Percentiles rank a stretch among this genome's conserved stretches.
Conservation (phyloP, 2,113 vertebrate genomes). For the Notechis scutatus region DNA sequence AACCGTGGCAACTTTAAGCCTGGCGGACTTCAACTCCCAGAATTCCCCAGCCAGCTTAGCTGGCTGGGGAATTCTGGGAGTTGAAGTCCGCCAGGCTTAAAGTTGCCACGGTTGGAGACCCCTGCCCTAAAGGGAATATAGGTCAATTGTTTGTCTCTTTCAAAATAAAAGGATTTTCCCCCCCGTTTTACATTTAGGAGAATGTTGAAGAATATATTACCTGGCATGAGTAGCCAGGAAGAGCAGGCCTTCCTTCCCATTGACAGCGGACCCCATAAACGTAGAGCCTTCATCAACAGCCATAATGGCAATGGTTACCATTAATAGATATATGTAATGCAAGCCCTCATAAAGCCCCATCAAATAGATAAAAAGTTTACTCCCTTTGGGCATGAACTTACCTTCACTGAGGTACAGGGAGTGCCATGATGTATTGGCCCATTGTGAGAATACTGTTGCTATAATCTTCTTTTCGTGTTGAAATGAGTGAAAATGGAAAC, state of each 20-base stretch:
- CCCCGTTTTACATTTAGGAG: neutral
- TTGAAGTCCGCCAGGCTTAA: no score
- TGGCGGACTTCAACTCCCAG: no score
- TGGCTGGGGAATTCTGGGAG: no score
- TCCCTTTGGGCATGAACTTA: neutral
- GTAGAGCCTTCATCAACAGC: neutral
- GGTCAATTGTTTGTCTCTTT: neutral
- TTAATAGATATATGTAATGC: neutral
- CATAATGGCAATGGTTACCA: neutral
- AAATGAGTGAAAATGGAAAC: neutral
- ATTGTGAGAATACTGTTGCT: neutral
- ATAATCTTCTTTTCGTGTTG: neutral
- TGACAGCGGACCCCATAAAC: neutral
- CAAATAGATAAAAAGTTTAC: neutral
- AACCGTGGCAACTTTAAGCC: no score
- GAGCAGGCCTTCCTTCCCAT: neutral
- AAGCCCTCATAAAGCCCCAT: neutral
- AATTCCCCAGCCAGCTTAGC: no score
- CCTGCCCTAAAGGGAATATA: neutral
- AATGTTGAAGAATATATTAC: neutral
- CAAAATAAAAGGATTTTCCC: neutral
- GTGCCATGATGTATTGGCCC: neutral
- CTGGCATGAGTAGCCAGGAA: neutral
- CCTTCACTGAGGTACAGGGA: neutral
- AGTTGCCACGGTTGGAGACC: no score